A percentile compares a stretch with the other conserved stretches of the same genome.
Conservation (phyloP, 2,797 vertebrate genomes). For the Takifugu rubripes region DNA sequence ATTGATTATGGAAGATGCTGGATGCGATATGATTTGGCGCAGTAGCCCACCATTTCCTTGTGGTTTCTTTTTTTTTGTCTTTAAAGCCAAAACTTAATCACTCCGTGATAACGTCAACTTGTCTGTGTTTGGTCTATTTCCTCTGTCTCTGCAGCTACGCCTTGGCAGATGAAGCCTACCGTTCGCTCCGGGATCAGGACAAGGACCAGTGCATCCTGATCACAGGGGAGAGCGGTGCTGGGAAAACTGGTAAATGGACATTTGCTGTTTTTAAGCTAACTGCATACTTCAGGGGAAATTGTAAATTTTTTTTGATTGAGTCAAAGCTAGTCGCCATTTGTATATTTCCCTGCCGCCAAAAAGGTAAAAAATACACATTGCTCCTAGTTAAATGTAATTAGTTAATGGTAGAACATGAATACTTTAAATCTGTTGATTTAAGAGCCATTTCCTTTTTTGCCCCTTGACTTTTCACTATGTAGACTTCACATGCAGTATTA, state of each 20-base stretch:
- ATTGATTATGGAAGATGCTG: conserved; percentile 53
- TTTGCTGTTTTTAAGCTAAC: background rate
- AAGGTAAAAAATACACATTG: background rate
- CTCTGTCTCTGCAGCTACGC: conserved; percentile 82
- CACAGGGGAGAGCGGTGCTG: conserved; percentile 96
- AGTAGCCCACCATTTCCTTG: conserved; percentile 4
- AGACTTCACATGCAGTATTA: too few relatives aligned
- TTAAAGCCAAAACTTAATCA: background rate
- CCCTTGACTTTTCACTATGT: too few relatives aligned
- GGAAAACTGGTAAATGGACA: conserved; percentile 88
- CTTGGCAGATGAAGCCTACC: conserved; percentile 95
- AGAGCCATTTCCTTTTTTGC: too few relatives aligned
- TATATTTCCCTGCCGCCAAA: background rate
- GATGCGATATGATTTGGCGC: conserved; percentile 11
- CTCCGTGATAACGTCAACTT: background rate
- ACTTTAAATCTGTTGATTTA: too few relatives aligned
- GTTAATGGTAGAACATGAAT: background rate
- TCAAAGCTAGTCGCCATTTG: background rate
- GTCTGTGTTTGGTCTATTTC: conserved; percentile 1
- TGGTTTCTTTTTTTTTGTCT: background rate
- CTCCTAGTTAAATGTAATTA: background rate
- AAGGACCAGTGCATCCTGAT: conserved; percentile 99
- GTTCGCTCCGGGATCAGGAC: conserved; percentile 95
- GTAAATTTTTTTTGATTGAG: background rate
- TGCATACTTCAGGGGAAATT: background rate